These are phyloP conservation scores for Psylliodes chrysocephalus DNA, from an alignment of 2,888 invertebrate species.

Conservation along the genomic window DNA sequence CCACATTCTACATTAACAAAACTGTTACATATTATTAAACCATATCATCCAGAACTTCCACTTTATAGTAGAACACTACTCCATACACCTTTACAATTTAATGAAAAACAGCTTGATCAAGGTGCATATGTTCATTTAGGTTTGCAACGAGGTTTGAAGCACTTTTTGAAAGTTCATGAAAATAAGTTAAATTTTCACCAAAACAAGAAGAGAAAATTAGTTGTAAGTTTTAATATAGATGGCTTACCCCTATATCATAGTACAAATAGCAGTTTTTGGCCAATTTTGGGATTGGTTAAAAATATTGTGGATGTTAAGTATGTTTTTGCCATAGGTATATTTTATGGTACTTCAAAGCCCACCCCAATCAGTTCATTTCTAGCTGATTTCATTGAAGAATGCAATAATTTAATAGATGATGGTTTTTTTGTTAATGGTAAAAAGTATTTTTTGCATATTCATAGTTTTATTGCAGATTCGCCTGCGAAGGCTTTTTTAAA, in stretches of 20 bases:
- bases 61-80: background rate
- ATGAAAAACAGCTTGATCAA: background rate
- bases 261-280: conserved; percentile 27
- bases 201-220: background rate
- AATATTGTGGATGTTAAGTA: conserved; percentile 7
- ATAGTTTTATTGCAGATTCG: conserved; percentile 32
- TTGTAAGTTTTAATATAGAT: conserved; percentile 9
- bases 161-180: background rate
- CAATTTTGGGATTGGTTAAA: conserved; percentile 30
- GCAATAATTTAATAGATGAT: conserved; percentile 15
- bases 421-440: conserved; percentile 18
- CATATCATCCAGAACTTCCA: conserved; percentile 4
- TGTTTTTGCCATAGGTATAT: conserved; percentile 34
- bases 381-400: conserved; percentile 31
- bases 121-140: conserved; percentile 1
- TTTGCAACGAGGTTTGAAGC: conserved; percentile 1
- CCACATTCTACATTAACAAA: conserved; percentile 2
- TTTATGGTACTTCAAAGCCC: conserved; percentile 35
- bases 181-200: background rate
- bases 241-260: background rate
- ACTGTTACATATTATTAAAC: conserved; percentile 7
- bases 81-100: background rate
- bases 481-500: conserved; percentile 36
- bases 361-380: conserved; percentile 27
- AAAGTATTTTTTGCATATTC: conserved; percentile 18